Percentiles rank a stretch among this genome's conserved stretches.
Evolutionary conservation across 2,113 vertebrate genomes (phyloP).

Genomic region (Ginglymostoma cirratum): DNA sequence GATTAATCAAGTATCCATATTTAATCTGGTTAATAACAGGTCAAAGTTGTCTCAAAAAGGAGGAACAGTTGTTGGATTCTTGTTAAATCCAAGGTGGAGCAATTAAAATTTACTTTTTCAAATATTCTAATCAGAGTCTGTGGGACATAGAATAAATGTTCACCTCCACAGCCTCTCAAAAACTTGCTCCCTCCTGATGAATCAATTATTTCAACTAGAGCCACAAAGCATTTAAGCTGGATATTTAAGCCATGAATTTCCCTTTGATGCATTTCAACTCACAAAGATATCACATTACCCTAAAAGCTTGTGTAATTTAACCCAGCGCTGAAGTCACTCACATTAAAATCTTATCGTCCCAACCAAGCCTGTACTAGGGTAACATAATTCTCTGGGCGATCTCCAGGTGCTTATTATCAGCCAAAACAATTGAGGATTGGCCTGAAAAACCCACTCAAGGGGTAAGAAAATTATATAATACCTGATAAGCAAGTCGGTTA

Average conservation of each 20-base stretch:
- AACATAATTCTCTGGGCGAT: not conserved
- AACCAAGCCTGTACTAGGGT: too few relatives aligned
- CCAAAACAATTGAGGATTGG: not conserved
- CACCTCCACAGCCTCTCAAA: not conserved
- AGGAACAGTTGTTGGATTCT: not conserved
- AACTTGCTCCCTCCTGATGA: not conserved
- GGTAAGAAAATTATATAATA: not conserved
- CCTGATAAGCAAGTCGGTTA: not conserved
- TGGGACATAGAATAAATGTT: not conserved
- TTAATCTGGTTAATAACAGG: not conserved
- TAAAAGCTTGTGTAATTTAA: constrained; percentile 18
- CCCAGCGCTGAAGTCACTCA: not conserved
- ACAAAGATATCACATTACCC: not conserved
- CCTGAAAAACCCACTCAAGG: not conserved
- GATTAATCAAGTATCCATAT: not conserved
- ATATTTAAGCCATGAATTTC: not conserved
- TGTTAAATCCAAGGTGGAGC: too few relatives aligned
- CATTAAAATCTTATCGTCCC: not conserved
- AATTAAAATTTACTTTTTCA: not conserved
- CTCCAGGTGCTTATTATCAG: too few relatives aligned
- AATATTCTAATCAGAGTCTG: not conserved
- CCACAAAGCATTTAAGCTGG: not conserved
- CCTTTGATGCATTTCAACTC: not conserved
- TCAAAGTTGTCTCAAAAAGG: not conserved
- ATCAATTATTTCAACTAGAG: not conserved